Percentiles rank a stretch among this genome's conserved stretches.
Evolutionary conservation across 2,113 vertebrate species (phyloP).

Genomic region (Thomomys bottae): DNA sequence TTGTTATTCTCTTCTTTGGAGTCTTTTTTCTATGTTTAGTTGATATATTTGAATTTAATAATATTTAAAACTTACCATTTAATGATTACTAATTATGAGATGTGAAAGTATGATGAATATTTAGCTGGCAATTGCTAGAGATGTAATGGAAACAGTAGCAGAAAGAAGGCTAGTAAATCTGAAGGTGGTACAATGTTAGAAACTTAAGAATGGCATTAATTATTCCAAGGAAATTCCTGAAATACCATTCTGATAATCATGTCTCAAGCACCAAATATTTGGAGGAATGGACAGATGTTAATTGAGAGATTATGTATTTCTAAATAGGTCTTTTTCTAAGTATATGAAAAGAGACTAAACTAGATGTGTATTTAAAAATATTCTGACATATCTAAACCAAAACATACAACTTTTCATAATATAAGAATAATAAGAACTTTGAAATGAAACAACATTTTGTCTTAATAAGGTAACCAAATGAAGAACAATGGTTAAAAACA

Average conservation of each 20-base stretch:
- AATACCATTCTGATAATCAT: not conserved
- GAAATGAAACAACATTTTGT: too few species aligned
- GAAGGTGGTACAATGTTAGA: not conserved
- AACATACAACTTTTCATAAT: too few species aligned
- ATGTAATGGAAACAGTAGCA: conserved; percentile 17
- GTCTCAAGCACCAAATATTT: not conserved
- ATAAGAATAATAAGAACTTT: too few species aligned
- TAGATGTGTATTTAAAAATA: too few species aligned
- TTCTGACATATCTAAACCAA: too few species aligned
- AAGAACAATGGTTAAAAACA: too few species aligned
- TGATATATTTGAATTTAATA: not conserved
- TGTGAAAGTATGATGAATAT: not conserved
- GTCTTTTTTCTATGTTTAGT: not conserved
- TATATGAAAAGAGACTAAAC: too few species aligned
- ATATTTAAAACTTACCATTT: not conserved
- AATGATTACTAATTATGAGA: conserved; percentile 50
- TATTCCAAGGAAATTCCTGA: not conserved
- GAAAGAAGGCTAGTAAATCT: conserved; percentile 44
- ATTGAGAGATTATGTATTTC: too few species aligned
- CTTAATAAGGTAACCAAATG: too few species aligned
- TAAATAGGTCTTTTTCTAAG: too few species aligned
- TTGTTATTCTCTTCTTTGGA: not conserved
- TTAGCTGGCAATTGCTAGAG: not conserved
- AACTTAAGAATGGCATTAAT: not conserved
- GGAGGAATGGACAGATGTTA: not conserved